Percentiles rank a stretch among this genome's conserved stretches.
Evolutionary conservation across 2,113 vertebrate species (phyloP).

Genomic region (Hypanus sabinus): DNA sequence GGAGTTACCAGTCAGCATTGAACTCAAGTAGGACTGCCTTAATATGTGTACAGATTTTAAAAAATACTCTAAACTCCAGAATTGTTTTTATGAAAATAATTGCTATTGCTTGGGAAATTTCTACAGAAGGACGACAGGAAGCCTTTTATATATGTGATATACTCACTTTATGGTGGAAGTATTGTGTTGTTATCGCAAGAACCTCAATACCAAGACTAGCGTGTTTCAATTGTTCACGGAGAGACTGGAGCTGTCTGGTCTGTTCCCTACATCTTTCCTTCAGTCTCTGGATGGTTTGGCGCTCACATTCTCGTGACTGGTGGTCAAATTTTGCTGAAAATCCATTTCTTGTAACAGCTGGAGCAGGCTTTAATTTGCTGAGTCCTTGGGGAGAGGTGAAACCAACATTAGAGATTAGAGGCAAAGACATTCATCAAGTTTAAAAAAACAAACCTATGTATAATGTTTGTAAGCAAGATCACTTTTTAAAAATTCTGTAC

Average conservation of each 20-base stretch:
- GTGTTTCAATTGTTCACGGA: conserved; percentile 65
- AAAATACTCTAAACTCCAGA: not conserved
- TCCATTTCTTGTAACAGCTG: conserved; percentile 55
- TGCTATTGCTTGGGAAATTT: not conserved
- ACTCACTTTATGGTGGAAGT: conserved; percentile 81
- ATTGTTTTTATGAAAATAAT: not conserved
- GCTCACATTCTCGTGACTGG: conserved; percentile 64
- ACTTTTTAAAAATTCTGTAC: not conserved
- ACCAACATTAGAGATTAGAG: conserved; percentile 33
- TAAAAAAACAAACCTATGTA: not conserved
- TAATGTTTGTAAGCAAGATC: not conserved
- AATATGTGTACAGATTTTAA: not conserved
- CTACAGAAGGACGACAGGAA: not conserved
- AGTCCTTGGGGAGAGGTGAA: conserved; percentile 53
- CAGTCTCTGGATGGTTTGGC: conserved; percentile 67
- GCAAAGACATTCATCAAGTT: not conserved
- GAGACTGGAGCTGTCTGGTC: conserved; percentile 59
- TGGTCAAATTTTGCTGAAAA: conserved; percentile 55
- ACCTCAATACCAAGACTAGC: conserved; percentile 69
- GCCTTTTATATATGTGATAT: not conserved
- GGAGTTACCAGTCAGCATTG: too few species aligned
- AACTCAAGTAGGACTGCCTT: too few species aligned
- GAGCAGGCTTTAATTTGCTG: conserved; percentile 55
- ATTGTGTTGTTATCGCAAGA: conserved; percentile 76
- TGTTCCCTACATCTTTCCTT: conserved; percentile 75